Evolutionary conservation across 2,888 invertebrate genomes (phyloP).

Genomic region (Torymus aiolomorphi): DNA sequence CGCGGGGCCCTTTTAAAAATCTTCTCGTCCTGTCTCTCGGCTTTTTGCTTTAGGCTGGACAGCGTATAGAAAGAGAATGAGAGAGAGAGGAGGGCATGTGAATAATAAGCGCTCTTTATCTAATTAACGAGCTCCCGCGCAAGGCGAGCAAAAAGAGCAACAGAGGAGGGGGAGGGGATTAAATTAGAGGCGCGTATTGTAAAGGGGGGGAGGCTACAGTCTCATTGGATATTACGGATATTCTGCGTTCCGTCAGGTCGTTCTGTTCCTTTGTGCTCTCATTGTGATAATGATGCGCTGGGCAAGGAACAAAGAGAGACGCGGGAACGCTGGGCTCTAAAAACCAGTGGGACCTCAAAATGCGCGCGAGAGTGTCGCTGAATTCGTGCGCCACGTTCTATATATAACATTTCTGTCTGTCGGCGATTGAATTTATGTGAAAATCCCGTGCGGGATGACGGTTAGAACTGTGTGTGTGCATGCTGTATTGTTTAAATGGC

Average conservation of each 20-base stretch:
- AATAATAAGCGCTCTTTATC: conserved; percentile 42
- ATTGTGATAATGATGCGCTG: no score
- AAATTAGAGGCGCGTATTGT: conserved; percentile 22
- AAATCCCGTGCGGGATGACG: no score
- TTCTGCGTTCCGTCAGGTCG: neutral
- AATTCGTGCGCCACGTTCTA: no score
- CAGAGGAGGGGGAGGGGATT: neutral
- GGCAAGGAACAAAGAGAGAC: no score
- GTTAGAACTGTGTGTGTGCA: no score
- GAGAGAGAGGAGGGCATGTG: neutral
- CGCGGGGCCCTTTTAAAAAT: neutral
- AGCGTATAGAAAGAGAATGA: neutral
- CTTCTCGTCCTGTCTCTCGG: neutral
- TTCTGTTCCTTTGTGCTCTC: no score
- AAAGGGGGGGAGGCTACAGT: neutral
- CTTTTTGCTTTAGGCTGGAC: neutral
- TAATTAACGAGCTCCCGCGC: conserved; percentile 40
- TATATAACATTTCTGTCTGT: no score
- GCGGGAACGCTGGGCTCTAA: no score
- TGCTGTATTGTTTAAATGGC: no score
- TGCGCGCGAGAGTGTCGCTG: no score
- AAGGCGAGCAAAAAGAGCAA: conserved; percentile 17
- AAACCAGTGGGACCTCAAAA: no score
- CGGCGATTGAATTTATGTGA: no score
- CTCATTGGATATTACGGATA: conserved; percentile 23